phyloP scores from a whole-genome alignment of 2,888 invertebrate species.

The Cryptus armator region DNA sequence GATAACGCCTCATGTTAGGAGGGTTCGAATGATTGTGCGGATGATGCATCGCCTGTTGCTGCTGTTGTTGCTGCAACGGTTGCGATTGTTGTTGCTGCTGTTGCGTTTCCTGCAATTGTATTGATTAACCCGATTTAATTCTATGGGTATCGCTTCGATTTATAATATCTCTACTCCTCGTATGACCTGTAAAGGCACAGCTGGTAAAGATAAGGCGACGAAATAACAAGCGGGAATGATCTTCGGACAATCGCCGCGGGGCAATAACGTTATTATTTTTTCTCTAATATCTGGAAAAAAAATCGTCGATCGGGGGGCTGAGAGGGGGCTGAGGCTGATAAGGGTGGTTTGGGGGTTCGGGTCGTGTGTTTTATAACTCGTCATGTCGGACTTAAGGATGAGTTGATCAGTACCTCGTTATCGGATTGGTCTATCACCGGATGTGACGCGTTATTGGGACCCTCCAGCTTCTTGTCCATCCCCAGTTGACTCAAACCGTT shows the following conservation, averaged over 20 bases:
- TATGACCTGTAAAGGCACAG: constrained; percentile 48
- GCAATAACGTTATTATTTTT: constrained; percentile 23
- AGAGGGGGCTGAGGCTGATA: no score
- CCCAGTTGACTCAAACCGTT: constrained; percentile 76
- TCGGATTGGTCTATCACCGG: constrained; percentile 75
- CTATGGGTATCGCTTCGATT: not conserved
- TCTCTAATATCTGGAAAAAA: constrained; percentile 30
- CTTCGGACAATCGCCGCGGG: constrained; percentile 43
- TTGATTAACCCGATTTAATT: constrained; percentile 25
- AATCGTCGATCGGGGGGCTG: not conserved
- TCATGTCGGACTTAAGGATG: constrained; percentile 57
- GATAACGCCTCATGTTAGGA: constrained; percentile 81
- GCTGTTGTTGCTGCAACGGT: constrained; percentile 76
- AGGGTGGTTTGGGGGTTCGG: not conserved
- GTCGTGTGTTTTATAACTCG: constrained; percentile 25
- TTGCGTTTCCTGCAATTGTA: constrained; percentile 47
- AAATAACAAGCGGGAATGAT: constrained; percentile 55
- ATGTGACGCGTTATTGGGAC: constrained; percentile 75
- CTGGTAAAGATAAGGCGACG: constrained; percentile 41
- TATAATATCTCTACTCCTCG: constrained; percentile 24
- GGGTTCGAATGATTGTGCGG: constrained; percentile 79
- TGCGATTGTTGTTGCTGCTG: constrained; percentile 30
- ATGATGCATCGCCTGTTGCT: constrained; percentile 79
- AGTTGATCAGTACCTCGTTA: constrained; percentile 78
- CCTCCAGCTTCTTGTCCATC: constrained; percentile 78